Conservation (phyloP, 2,888 invertebrate species). For the Lissocephala sabroskyi region DNA sequence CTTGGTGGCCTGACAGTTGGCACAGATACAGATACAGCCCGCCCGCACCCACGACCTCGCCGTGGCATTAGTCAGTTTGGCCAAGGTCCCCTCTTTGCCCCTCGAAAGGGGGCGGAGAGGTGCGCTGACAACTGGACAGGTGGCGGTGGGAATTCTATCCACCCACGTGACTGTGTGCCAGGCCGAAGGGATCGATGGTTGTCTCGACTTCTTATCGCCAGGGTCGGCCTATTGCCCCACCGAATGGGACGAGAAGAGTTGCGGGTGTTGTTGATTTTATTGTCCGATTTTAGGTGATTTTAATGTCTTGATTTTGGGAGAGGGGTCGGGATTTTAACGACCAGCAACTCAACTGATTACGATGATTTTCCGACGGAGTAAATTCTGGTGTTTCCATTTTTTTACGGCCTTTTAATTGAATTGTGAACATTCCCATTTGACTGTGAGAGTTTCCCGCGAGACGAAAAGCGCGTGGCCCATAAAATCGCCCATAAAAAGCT, state of each 20-base stretch:
- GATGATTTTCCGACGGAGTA: constrained; percentile 28
- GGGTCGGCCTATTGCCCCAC: too few species aligned
- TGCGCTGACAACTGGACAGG: too few species aligned
- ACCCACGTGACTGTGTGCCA: constrained; percentile 42
- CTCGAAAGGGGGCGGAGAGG: too few species aligned
- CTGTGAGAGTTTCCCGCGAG: constrained; percentile 1
- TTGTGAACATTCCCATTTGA: constrained; percentile 51
- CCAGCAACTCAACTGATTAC: constrained; percentile 49
- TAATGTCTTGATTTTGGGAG: too few species aligned
- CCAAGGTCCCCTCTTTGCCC: too few species aligned
- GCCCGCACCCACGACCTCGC: constrained; percentile 6
- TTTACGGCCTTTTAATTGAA: constrained; percentile 60
- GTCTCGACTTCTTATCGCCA: too few species aligned
- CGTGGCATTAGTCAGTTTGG: constrained; percentile 12
- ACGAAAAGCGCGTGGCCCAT: constrained; percentile 31
- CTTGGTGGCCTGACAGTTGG: too few species aligned
- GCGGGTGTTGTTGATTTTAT: constrained; percentile 44
- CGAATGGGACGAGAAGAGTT: too few species aligned
- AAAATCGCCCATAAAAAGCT: constrained; percentile 26
- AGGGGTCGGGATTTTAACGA: too few species aligned
- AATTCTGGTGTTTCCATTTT: constrained; percentile 22
- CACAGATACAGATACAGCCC: constrained; percentile 5
- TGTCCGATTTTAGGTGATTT: constrained; percentile 57
- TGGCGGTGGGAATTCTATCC: too few species aligned
- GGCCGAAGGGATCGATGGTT: too few species aligned